Base-by-base conservation (phyloP, 2,888 invertebrate species). In the Tipula confusa region DNA sequence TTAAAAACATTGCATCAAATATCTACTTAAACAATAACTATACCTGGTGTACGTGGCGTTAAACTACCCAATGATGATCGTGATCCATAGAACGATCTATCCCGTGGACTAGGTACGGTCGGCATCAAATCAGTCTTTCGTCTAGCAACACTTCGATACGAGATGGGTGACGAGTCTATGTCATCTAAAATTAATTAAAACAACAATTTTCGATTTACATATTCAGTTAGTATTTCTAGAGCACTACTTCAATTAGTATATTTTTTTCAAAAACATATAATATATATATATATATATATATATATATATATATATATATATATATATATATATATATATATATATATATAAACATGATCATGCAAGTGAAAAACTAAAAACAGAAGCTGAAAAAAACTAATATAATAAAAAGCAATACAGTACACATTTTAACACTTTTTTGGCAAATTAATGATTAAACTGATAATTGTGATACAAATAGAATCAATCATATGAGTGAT, bases 81-180 rank as follows among this genome's bases (percentile, higher is more conserved):
- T 87, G 91, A 90, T 87, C 89, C 89, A 86, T 89, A 90, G 85
- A 48, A 83, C 85, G 90, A 89, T 87, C 90, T 89, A 87, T 94
- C 94, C 87, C 94, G 91, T 85, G 93, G 92, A 86, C 92, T 93
- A 86, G 96, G 96, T 90, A 95, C 93, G 87, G 97, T 97, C 86
- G 97, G 97, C 91, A 96, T 95, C 89, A 97, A 92, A 92, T 97
- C 97, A 85, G 97, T 97, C 90, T 95, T 95, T 87, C 96, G 93
- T 87, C 96, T 93, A 87, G 95, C 95, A 88, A 95, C 95, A 86
- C 95, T 94, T 86, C 93, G 93, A 92, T 94, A 95, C 89, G 93
- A 91, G 87, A 93, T 91, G 84, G 93, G 91, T 88, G 89, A 87
- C 87, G 88, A 87, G 87, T 89, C 90, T 82, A 82, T 84, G 82